Percentiles rank a stretch among this genome's conserved stretches.
phyloP scores from a whole-genome alignment of 2,113 vertebrate species.

The Anthoscopus minutus region DNA sequence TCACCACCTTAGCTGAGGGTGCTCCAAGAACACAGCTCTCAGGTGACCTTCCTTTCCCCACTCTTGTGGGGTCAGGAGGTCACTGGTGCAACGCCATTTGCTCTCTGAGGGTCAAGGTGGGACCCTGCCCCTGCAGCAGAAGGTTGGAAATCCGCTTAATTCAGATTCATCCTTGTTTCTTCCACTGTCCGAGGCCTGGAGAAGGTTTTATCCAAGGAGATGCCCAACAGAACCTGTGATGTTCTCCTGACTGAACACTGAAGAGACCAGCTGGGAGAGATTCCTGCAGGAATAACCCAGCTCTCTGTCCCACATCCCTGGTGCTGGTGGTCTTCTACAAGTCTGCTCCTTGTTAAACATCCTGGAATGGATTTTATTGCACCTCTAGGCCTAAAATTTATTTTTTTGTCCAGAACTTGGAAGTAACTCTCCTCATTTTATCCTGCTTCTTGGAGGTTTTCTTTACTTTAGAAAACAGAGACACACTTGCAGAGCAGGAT shows the following conservation, averaged over 20 bases:
- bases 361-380: neutral
- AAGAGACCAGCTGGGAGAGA: neutral
- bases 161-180: neutral
- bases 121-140: neutral
- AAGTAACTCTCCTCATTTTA: neutral
- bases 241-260: neutral
- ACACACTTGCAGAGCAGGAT: neutral
- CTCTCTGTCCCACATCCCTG: neutral
- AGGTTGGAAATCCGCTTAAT: neutral
- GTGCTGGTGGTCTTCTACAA: neutral
- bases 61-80: neutral
- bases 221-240: neutral
- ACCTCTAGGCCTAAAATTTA: neutral
- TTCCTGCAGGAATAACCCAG: neutral
- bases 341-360: neutral
- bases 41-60: neutral
- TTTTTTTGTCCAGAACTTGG: neutral
- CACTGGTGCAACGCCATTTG: neutral
- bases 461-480: neutral
- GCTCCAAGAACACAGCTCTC: neutral
- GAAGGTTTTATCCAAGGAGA: neutral
- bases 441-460: neutral
- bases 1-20: neutral
- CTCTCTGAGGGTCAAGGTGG: neutral
- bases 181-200: neutral